phyloP scores from a whole-genome alignment of 2,113 vertebrate genomes.

The Poeciliopsis prolifica region DNA sequence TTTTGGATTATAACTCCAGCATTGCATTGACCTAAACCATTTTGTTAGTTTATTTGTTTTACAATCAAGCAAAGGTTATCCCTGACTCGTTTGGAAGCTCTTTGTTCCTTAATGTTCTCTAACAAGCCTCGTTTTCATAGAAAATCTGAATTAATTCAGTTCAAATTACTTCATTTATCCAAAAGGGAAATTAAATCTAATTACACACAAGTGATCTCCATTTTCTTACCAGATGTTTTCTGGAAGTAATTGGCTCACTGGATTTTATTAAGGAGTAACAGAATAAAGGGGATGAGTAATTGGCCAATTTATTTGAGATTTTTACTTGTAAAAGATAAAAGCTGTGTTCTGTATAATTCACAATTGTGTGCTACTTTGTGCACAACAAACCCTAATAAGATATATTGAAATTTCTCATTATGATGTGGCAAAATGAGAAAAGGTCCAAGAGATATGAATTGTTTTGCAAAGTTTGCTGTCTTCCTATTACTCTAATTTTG shows the following conservation, averaged over 20 bases:
- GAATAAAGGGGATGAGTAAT: background rate
- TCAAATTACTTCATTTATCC: no score
- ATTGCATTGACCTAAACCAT: background rate
- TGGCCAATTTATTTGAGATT: background rate
- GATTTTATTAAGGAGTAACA: no score
- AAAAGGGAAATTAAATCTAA: no score
- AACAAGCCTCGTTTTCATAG: no score
- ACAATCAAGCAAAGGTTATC: background rate
- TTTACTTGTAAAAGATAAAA: background rate
- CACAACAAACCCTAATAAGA: background rate
- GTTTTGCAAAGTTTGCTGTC: background rate
- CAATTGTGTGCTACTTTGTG: background rate
- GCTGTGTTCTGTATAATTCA: no score
- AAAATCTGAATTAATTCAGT: no score
- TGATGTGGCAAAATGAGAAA: background rate
- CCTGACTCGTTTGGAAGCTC: background rate
- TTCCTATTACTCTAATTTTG: slow-evolving; percentile 20
- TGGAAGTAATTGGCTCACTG: no score
- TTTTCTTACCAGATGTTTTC: no score
- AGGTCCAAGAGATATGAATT: background rate
- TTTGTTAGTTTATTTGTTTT: background rate
- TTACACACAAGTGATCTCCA: no score
- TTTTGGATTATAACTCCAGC: no score
- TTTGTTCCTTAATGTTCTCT: no score
- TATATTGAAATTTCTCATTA: background rate